Conservation (phyloP, 2,888 invertebrate genomes). For the Cybosia mesomella region DNA sequence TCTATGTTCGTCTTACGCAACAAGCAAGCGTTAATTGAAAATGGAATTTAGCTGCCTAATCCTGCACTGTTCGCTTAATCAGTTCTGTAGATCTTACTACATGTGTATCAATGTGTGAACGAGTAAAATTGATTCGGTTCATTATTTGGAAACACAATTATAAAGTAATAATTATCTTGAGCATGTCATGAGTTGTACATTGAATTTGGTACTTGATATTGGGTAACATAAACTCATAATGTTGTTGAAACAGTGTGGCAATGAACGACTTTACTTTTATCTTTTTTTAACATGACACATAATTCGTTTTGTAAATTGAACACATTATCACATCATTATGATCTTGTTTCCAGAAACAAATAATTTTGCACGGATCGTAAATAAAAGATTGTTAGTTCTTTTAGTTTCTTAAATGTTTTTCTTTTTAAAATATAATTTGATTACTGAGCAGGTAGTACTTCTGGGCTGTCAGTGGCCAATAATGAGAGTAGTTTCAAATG, state of each 20-base stretch:
- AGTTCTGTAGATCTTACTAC: slow-evolving; percentile 46
- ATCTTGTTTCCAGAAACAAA: no score
- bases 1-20: slow-evolving; percentile 65
- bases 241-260: background rate
- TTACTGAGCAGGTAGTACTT: no score
- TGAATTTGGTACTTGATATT: background rate
- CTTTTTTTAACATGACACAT: no score
- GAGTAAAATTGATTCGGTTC: background rate
- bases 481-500: no score
- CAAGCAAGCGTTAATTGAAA: slow-evolving; percentile 83
- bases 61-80: slow-evolving; percentile 59
- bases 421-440: no score
- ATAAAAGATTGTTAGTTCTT: no score
- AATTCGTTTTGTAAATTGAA: no score
- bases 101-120: slow-evolving; percentile 8
- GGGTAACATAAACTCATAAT: background rate
- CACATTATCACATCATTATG: no score
- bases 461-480: no score
- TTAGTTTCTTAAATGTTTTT: no score
- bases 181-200: background rate
- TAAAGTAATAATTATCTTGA: background rate
- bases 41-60: slow-evolving; percentile 76
- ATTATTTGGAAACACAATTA: background rate
- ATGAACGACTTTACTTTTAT: background rate
- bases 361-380: no score